phyloP scores from a whole-genome alignment of 2,113 vertebrate species.

The Callaeas wilsoni region DNA sequence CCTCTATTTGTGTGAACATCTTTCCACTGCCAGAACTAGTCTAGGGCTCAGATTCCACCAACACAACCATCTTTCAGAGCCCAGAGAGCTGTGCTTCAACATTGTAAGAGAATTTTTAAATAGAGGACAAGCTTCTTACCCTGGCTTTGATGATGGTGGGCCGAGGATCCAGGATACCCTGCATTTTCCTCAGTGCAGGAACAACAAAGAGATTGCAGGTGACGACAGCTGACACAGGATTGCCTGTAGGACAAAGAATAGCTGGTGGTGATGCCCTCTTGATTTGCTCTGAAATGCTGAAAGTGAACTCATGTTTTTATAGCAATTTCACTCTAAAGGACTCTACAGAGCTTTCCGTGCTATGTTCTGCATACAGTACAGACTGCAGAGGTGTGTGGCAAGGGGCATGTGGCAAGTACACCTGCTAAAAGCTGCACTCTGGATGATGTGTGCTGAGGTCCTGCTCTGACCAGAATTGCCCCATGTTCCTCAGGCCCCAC shows the following conservation, averaged over 20 bases:
- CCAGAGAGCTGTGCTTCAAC: not conserved
- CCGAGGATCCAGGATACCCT: slow-evolving; percentile 97
- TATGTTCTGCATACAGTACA: not conserved
- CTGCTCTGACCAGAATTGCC: not conserved
- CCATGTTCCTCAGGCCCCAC: not conserved
- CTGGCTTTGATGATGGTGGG: slow-evolving; percentile 99
- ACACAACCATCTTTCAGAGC: not conserved
- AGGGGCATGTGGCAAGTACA: not conserved
- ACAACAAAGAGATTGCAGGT: slow-evolving; percentile 99
- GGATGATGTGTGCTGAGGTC: not conserved
- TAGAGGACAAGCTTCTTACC: slow-evolving; percentile 72
- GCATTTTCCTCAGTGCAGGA: slow-evolving; percentile 99
- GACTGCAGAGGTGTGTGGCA: not conserved
- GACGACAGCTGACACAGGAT: slow-evolving; percentile 97
- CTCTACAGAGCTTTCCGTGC: not conserved
- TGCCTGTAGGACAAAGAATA: slow-evolving; percentile 78
- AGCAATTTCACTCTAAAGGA: not conserved
- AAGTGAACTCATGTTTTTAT: not conserved
- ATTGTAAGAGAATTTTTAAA: not conserved
- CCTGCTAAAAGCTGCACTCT: not conserved
- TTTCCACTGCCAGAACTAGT: not conserved
- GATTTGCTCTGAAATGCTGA: not conserved
- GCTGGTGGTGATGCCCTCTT: not conserved
- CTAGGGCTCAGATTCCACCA: not conserved
- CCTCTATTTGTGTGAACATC: not conserved